These are phyloP conservation scores for Bugula neritina DNA, from an alignment of 2,888 invertebrate species.

Conservation along the genomic window DNA sequence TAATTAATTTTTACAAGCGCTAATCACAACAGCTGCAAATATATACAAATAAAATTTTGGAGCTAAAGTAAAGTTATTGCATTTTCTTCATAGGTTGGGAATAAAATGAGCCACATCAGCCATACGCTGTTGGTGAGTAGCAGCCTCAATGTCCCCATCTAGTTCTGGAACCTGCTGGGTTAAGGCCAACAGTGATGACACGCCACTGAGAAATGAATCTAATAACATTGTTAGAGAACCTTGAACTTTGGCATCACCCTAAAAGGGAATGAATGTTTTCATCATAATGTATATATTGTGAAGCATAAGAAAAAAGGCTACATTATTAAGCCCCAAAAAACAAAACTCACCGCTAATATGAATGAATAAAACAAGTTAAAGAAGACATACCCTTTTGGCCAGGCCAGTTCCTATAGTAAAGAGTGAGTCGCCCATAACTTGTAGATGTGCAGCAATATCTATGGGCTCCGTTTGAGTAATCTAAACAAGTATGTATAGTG, in stretches of 20 bases:
- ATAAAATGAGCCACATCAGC: conserved; percentile 94
- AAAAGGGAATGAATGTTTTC: conserved; percentile 39
- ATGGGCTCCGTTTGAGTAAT: conserved; percentile 51
- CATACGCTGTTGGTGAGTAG: conserved; percentile 64
- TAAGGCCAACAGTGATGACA: conserved; percentile 80
- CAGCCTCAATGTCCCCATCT: conserved; percentile 62
- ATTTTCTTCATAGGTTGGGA: conserved; percentile 65
- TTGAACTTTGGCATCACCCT: conserved; percentile 90
- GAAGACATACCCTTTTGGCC: background rate
- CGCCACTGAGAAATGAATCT: conserved; percentile 83
- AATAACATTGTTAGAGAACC: conserved; percentile 86
- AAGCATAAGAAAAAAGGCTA: too few species aligned
- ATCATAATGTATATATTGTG: too few species aligned
- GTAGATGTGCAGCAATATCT: conserved; percentile 86
- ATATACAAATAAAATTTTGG: too few species aligned
- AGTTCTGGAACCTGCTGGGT: conserved; percentile 75
- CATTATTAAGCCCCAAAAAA: too few species aligned
- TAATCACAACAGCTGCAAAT: too few species aligned
- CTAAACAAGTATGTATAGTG: too few species aligned
- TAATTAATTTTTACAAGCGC: too few species aligned
- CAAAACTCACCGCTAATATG: too few species aligned
- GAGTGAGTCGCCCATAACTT: conserved; percentile 83
- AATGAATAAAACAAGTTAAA: background rate
- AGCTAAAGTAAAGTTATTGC: too few species aligned
- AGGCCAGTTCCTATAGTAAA: conserved; percentile 86